phyloP scores from a whole-genome alignment of 2,797 vertebrate species.

The Pygocentrus nattereri region DNA sequence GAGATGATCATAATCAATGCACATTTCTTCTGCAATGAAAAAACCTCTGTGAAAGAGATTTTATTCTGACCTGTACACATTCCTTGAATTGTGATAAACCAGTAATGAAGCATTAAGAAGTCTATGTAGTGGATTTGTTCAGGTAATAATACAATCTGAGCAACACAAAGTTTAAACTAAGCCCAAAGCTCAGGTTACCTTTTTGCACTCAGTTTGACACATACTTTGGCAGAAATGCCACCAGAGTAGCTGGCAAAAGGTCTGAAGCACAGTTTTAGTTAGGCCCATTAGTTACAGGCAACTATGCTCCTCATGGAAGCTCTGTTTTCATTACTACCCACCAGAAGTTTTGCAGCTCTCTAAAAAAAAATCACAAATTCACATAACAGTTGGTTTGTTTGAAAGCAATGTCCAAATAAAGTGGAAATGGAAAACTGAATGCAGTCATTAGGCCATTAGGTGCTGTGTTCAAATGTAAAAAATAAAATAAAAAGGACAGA shows the following conservation, averaged over 20 bases:
- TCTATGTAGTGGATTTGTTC: background rate
- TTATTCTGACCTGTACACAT: background rate
- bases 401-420: background rate
- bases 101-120: background rate
- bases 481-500: background rate
- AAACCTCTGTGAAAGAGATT: background rate
- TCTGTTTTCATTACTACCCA: background rate
- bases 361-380: background rate
- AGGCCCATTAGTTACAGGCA: conserved; percentile 1
- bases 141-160: conserved; percentile 17
- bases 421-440: background rate
- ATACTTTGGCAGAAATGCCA: background rate
- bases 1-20: background rate
- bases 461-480: background rate
- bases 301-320: background rate
- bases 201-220: background rate
- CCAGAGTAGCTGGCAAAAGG: too few species aligned
- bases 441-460: background rate
- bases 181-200: background rate
- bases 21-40: background rate
- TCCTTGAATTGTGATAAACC: background rate
- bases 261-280: background rate
- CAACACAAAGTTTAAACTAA: conserved; percentile 29
- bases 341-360: background rate
- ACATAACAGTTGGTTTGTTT: background rate